Base-by-base conservation (phyloP, 2,797 vertebrate genomes). In the Pitangus sulphuratus region DNA sequence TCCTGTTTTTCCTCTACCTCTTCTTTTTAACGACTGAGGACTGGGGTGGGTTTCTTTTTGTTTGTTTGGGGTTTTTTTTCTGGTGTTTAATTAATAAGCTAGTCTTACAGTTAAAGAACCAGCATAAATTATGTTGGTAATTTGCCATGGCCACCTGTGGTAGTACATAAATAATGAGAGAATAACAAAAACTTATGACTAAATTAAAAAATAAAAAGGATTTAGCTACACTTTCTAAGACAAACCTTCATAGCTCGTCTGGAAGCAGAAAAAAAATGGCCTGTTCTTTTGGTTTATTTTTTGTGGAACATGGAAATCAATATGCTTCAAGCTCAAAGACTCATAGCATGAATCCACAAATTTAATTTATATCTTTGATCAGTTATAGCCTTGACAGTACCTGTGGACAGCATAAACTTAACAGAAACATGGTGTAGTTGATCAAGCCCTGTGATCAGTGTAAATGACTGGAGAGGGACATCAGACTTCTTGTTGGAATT, bases 141-240 rank as follows among this genome's bases (percentile, higher is more conserved):
- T 92, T 91, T 90, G 80, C 77, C 74, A 56, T 82, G 65, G 82
- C 87, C 90, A 83, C 82, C 82, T 94, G 66, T 88, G 79, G 85
- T 85, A 89, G 75, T 74, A 61, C 39, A 44, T 75, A 79, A 90
- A 83, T 94, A 93, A 93, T 61, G 54, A 94, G 37, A 78, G 65
- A 85, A 65, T 75, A 91, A 75, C 57, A 89, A 75, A 91, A 92
- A 45, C 6, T 53, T 74, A 18, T 0, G 3, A 39, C 33, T 78
- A 20, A 50, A 92, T 83, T 42, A 20, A 80, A 86, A 81, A 79
- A 57, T 22, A 9, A 24, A 60, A 81, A 56, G 68, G 44, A 26
- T 92, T 96, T 85, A 17, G 39, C 84, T 80, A 56, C 2, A 3
- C 64, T 89, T 87, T 75, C 44, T 50, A 13, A 83, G 82, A 51